Evolutionary conservation across 2,113 vertebrate genomes (phyloP).

Genomic region (Climacteris rufus): DNA sequence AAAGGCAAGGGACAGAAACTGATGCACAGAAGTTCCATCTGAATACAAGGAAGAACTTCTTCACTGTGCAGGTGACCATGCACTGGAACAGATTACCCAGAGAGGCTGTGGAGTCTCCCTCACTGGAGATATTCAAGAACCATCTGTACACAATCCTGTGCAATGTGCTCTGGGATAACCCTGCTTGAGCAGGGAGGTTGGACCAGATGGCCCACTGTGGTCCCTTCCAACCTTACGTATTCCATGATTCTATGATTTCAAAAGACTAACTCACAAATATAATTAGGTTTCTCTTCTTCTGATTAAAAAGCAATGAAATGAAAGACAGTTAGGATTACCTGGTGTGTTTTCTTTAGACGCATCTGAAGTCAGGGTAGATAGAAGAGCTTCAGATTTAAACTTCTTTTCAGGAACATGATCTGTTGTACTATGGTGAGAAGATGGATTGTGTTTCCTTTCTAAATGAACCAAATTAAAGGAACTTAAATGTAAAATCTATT

Average conservation of each 20-base stretch:
- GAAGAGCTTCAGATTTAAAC: constrained; percentile 98
- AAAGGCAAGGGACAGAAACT: not conserved
- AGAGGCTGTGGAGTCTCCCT: not conserved
- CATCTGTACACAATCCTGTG: not conserved
- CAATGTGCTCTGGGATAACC: not conserved
- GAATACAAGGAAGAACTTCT: not conserved
- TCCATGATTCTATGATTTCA: not conserved
- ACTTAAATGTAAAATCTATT: not conserved
- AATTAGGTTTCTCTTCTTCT: not conserved
- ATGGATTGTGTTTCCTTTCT: constrained; percentile 95
- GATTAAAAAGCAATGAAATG: not conserved
- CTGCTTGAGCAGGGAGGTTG: not conserved
- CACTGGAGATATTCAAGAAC: not conserved
- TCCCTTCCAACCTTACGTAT: not conserved
- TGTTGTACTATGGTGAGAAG: constrained; percentile 88
- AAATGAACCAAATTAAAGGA: constrained; percentile 39
- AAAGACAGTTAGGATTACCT: constrained; percentile 72
- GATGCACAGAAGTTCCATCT: not conserved
- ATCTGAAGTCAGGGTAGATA: constrained; percentile 95
- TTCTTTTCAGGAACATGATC: constrained; percentile 98
- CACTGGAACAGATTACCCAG: not conserved
- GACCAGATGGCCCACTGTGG: not conserved
- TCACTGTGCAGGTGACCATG: not conserved
- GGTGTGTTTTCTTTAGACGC: constrained; percentile 95
- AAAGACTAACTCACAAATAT: not conserved